phyloP scores from a whole-genome alignment of 2,113 vertebrate genomes.

The Tragelaphus scriptus region DNA sequence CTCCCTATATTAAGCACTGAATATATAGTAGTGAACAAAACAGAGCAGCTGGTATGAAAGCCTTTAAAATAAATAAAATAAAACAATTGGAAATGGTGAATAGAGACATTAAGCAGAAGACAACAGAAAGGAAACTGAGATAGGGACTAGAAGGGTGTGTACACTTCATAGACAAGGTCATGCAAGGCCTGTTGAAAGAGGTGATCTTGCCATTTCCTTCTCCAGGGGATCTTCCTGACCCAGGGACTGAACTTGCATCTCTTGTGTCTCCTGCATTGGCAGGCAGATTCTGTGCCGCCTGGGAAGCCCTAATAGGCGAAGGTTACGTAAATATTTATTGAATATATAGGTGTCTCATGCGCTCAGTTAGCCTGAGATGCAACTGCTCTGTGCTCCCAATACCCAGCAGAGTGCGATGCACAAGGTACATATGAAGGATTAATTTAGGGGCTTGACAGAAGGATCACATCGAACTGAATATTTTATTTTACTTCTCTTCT shows the following conservation, averaged over 20 bases:
- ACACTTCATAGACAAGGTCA: not conserved
- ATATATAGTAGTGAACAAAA: not conserved
- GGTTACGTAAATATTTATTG: not conserved
- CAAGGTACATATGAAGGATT: not conserved
- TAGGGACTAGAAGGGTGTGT: not conserved
- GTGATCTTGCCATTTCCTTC: not conserved
- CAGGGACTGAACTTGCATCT: not conserved
- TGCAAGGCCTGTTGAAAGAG: not conserved
- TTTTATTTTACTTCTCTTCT: not conserved
- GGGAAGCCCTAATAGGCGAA: no score
- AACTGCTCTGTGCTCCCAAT: fast-evolving
- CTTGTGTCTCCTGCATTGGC: not conserved
- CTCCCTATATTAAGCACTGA: not conserved
- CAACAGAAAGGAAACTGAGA: not conserved
- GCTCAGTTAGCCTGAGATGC: not conserved
- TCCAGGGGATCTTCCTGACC: not conserved
- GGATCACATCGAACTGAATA: not conserved
- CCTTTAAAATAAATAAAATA: not conserved
- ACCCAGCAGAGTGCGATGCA: not conserved
- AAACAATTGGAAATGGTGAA: not conserved
- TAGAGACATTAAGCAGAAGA: not conserved
- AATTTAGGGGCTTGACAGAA: not conserved
- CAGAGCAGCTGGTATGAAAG: not conserved
- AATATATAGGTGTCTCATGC: not conserved
- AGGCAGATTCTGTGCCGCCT: not conserved